A percentile compares a stretch with the other conserved stretches of the same genome.
Conservation (phyloP, 1,140 invertebrate genomes). For the Ganaspis sp. region DNA sequence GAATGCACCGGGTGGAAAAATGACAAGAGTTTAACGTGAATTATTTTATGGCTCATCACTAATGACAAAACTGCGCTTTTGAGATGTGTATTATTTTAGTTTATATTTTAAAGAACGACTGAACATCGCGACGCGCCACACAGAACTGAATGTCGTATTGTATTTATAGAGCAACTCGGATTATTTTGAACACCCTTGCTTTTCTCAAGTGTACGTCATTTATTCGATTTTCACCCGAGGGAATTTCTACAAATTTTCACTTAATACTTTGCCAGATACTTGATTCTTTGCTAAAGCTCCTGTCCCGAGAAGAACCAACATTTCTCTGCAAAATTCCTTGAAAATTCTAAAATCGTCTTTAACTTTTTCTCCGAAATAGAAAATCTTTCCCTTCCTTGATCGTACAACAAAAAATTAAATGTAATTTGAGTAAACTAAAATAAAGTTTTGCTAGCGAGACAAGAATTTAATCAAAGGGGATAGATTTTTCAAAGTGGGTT, state of each 20-base stretch:
- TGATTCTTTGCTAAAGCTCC: no score
- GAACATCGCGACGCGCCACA: constrained; percentile 72
- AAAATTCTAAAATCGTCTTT: no score
- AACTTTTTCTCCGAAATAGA: no score
- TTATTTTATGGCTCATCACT: neutral
- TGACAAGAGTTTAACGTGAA: neutral
- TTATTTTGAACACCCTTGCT: constrained; percentile 74
- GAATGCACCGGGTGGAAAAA: neutral
- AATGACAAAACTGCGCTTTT: neutral
- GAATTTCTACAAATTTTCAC: constrained; percentile 26
- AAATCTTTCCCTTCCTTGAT: no score
- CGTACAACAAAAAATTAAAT: no score
- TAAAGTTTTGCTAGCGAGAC: no score
- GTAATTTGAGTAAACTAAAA: no score
- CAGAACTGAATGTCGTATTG: constrained; percentile 75
- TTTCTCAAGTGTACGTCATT: constrained; percentile 64
- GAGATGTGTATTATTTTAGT: neutral
- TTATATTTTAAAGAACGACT: constrained; percentile 46
- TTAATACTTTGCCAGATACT: neutral
- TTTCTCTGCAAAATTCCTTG: no score
- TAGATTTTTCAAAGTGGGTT: no score
- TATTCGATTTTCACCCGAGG: constrained; percentile 30
- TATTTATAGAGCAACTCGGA: constrained; percentile 75
- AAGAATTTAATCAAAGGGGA: no score
- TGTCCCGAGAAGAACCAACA: no score